Conservation (phyloP, 2,888 invertebrate species). For the Sericinus montela region DNA sequence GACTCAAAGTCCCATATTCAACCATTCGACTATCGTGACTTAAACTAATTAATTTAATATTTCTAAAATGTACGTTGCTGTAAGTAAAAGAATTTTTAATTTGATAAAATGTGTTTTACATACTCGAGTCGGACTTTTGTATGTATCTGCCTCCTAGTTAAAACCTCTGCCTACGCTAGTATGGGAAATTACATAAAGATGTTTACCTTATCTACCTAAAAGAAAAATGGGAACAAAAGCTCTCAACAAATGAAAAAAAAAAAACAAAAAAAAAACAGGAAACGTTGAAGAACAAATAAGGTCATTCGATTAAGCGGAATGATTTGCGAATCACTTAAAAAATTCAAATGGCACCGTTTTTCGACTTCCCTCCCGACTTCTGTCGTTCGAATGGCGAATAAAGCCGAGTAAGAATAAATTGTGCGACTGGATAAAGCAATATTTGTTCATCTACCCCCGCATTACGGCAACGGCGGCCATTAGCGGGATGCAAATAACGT, state of each 20-base stretch:
- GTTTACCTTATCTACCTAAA: too few species aligned
- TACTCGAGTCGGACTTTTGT: too few species aligned
- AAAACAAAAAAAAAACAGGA: conserved; percentile 38
- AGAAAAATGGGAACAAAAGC: too few species aligned
- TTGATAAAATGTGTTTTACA: too few species aligned
- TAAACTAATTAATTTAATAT: too few species aligned
- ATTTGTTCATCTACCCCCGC: conserved; percentile 78
- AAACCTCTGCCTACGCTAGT: too few species aligned
- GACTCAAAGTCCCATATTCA: too few species aligned
- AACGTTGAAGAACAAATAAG: conserved; percentile 59
- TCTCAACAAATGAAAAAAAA: conserved; percentile 16
- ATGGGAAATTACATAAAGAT: too few species aligned
- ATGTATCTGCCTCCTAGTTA: too few species aligned
- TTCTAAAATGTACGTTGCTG: too few species aligned
- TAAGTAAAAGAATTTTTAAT: too few species aligned
- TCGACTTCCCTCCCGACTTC: conserved; percentile 54
- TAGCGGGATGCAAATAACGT: conserved; percentile 78
- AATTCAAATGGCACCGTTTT: conserved; percentile 69
- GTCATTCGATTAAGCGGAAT: conserved; percentile 73
- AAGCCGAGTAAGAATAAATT: conserved; percentile 75
- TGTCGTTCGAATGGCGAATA: conserved; percentile 67
- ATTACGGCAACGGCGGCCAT: conserved; percentile 71
- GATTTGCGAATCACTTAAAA: conserved; percentile 72
- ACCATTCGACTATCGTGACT: too few species aligned
- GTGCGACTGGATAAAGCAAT: conserved; percentile 76